These are phyloP conservation scores for Epizoanthus scotinus DNA, from an alignment of 92 coral and sea anemone species.

Conservation along the genomic window DNA sequence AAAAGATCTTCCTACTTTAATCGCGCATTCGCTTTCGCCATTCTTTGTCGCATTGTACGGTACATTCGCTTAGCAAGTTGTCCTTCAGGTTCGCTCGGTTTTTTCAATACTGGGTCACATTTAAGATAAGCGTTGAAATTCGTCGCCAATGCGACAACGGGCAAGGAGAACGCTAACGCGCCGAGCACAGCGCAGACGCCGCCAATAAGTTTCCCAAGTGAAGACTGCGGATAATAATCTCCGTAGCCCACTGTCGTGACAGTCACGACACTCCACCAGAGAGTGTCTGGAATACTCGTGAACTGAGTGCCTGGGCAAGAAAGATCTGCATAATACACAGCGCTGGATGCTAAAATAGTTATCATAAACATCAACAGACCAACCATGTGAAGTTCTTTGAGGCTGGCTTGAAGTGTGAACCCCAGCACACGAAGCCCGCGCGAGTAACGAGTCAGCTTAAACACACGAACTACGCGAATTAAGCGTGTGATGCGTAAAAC, in stretches of 20 bases:
- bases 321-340: conserved; percentile 80
- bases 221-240: conserved; percentile 71
- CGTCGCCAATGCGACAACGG: conserved; percentile 93
- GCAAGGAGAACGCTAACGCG: conserved; percentile 88
- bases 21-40: conserved; percentile 9
- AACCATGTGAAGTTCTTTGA: conserved; percentile 92
- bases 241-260: conserved; percentile 95
- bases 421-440: conserved; percentile 92
- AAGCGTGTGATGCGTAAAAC: conserved; percentile 78
- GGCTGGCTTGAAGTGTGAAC: conserved; percentile 85
- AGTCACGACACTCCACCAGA: conserved; percentile 96
- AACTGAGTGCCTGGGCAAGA: conserved; percentile 62
- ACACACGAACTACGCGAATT: conserved; percentile 81
- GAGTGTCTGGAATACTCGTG: conserved; percentile 86
- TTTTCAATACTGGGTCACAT: conserved; percentile 77
- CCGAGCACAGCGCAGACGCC: conserved; percentile 90
- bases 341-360: conserved; percentile 80
- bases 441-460: conserved; percentile 92
- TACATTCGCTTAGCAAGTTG: conserved; percentile 32
- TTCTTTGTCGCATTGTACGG: conserved; percentile 11
- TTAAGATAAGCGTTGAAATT: conserved; percentile 90
- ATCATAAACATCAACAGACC: conserved; percentile 81
- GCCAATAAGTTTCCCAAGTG: conserved; percentile 78
- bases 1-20: too few species aligned
- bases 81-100: conserved; percentile 41